phyloP scores from a whole-genome alignment of 1,140 invertebrate genomes.

The Drosophila novamexicana region DNA sequence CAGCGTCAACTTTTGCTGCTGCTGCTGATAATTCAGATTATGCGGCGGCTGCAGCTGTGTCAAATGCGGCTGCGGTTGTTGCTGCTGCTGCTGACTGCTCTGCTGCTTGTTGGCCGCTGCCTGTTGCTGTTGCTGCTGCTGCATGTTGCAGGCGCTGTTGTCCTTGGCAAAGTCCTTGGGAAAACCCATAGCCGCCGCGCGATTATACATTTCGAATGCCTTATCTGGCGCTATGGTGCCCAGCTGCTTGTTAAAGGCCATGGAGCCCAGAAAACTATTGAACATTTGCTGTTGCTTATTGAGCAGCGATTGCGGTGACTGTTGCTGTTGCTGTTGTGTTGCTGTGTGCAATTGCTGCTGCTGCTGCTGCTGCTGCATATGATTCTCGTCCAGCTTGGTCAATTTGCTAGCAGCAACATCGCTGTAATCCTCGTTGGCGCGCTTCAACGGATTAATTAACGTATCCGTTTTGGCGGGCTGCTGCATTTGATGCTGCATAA shows the following conservation, averaged over 20 bases:
- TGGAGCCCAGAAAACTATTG: slow-evolving; percentile 75
- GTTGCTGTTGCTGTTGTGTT: slow-evolving; percentile 57
- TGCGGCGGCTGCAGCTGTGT: slow-evolving; percentile 64
- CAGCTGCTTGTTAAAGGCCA: slow-evolving; percentile 73
- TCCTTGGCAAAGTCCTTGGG: slow-evolving; percentile 75
- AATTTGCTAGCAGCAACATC: slow-evolving; percentile 48
- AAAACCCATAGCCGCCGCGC: slow-evolving; percentile 79
- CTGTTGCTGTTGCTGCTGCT: slow-evolving; percentile 49
- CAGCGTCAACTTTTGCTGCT: slow-evolving; percentile 36
- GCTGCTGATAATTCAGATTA: slow-evolving; percentile 61
- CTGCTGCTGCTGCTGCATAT: slow-evolving; percentile 82
- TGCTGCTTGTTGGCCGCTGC: slow-evolving; percentile 51
- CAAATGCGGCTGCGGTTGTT: slow-evolving; percentile 46
- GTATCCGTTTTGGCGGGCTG: slow-evolving; percentile 67
- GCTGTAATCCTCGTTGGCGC: slow-evolving; percentile 65
- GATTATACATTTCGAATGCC: slow-evolving; percentile 83
- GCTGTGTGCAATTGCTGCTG: slow-evolving; percentile 64
- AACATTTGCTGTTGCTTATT: slow-evolving; percentile 82
- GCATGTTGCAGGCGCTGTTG: slow-evolving; percentile 60
- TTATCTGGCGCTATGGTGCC: slow-evolving; percentile 80
- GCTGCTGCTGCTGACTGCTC: slow-evolving; percentile 48
- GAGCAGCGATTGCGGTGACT: slow-evolving; percentile 39
- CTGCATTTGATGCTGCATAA: slow-evolving; percentile 79
- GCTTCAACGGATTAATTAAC: slow-evolving; percentile 67
- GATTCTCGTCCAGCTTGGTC: slow-evolving; percentile 58